These are phyloP conservation scores for Sebastes hubbsi DNA, from an alignment of 2,797 vertebrate genomes.

Conservation along the genomic window DNA sequence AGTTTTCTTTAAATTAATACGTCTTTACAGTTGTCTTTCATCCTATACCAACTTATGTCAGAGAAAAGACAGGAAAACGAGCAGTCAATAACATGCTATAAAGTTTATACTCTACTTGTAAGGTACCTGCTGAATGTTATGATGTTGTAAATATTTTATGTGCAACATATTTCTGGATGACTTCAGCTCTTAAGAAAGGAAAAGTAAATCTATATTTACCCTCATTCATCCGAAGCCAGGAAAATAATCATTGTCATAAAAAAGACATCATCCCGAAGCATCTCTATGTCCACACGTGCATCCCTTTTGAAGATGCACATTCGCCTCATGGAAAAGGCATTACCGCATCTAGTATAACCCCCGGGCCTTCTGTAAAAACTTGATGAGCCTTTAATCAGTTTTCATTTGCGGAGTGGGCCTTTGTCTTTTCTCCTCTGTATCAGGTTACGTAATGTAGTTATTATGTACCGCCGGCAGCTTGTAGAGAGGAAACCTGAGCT, in stretches of 20 bases:
- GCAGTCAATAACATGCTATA: neutral
- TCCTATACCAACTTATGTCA: neutral
- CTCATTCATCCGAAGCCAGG: constrained; percentile 22
- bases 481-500: constrained; percentile 21
- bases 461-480: neutral
- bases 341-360: neutral
- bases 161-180: neutral
- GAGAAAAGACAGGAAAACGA: neutral
- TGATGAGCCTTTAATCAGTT: constrained; percentile 16
- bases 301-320: constrained; percentile 24
- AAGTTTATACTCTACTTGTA: neutral
- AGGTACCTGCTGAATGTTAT: neutral
- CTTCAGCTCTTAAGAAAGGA: constrained; percentile 9
- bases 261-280: constrained; percentile 1
- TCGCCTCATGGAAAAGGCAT: constrained; percentile 18
- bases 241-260: constrained; percentile 8
- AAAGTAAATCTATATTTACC: neutral
- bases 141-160: constrained; percentile 2
- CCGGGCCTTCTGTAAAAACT: neutral
- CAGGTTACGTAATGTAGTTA: constrained; percentile 16
- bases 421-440: constrained; percentile 20
- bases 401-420: constrained; percentile 18
- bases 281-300: neutral
- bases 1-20: constrained; percentile 66
- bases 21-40: neutral